Evolutionary conservation across 1,140 invertebrate species (phyloP), one percentile per base, ranked within the genome.

Genomic region (Drosophila micromelanica): DNA sequence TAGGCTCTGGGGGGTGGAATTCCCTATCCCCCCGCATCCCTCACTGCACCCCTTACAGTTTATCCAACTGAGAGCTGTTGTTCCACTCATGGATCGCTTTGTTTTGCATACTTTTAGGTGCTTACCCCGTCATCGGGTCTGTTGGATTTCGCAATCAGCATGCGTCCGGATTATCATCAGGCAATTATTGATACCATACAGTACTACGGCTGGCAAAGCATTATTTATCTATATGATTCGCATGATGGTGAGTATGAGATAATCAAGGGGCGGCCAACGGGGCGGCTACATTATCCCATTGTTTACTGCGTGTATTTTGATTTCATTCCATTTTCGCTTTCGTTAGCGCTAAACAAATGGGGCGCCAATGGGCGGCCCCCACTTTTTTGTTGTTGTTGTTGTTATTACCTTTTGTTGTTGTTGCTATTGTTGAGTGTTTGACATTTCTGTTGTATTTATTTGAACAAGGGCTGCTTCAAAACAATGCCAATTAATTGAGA

Each of bases 141-240:
- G 76, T 93, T 97, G 85, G 97, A 98, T 93, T 97, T 96, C 90
- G 97, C 97, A 27, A 96, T 98, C 82, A 97, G 96, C 91, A 97
- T 99, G 96, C 93, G 97, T 61, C 98, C 98, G 15, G 96, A 98
- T 93, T 98, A 98, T 93, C 97, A 98, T 92, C 95, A 95, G 79
- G 98, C 98, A 46, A 96, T 99, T 86, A 96, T 98, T 74, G 98
- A 98, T 93, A 96, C 97, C 15, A 97, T 99, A 72, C 94, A 95
- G 68, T 96, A 97, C 92, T 98, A 98, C 91, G 95, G 96, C 48
- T 99, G 98, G 98, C 95, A 95, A 72, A 96, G 96, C 90, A 97
- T 99, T 80, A 97, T 98, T 90, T 99, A 98, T 93, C 94, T 99
- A 61, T 99, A 98, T 92, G 97, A 98, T 93, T 98, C 97, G 3